Evolutionary conservation across 2,888 invertebrate species (phyloP).

Genomic region (Ectropis crepuscularia): DNA sequence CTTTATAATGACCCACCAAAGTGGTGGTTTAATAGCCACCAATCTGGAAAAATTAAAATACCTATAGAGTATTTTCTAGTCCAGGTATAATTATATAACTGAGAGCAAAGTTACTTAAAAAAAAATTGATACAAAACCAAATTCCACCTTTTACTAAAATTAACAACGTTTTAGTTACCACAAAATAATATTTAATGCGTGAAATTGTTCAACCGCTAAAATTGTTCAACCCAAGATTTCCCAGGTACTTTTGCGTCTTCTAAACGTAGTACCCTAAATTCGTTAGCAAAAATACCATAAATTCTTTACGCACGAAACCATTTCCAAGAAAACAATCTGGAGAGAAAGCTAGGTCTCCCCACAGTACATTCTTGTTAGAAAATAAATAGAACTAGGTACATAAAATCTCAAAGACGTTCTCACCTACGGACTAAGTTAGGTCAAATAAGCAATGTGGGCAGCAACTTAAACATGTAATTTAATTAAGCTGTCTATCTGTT

Average conservation of each 20-base stretch:
- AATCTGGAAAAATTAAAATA: too few relatives aligned
- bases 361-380: not conserved
- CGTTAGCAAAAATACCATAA: conserved; percentile 6
- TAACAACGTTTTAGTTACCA: too few relatives aligned
- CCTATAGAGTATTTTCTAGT: too few relatives aligned
- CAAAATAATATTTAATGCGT: not conserved
- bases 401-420: not conserved
- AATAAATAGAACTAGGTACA: not conserved
- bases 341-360: not conserved
- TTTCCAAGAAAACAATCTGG: conserved; percentile 13
- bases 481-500: too few relatives aligned
- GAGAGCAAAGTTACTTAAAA: not conserved
- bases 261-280: not conserved
- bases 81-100: too few relatives aligned
- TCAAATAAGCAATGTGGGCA: not conserved
- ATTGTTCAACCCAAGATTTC: conserved; percentile 8
- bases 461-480: too few relatives aligned
- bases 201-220: not conserved
- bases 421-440: not conserved
- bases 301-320: conserved; percentile 3
- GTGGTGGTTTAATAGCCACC: too few relatives aligned
- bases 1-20: too few relatives aligned
- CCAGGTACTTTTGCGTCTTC: not conserved
- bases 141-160: too few relatives aligned
- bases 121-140: not conserved